Evolutionary conservation across 2,797 vertebrate species (phyloP), one percentile per base, ranked within the genome.

Genomic region (Tolypeutes matacus): DNA sequence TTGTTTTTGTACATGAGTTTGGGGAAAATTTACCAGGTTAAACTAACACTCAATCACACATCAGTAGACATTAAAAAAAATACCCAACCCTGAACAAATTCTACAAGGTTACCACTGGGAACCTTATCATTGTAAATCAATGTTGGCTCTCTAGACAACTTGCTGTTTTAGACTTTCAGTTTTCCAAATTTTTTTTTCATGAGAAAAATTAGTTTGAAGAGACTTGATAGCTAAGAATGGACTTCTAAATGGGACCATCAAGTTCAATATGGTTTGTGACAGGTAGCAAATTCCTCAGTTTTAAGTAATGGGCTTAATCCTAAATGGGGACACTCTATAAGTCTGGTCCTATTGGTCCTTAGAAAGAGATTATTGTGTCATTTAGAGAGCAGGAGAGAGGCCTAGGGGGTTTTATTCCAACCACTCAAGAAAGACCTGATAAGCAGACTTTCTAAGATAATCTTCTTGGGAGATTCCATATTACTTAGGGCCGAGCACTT

Each of bases 31-130:
- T 92, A 94, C 85, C 94, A 86, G 85, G 95, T 96, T 95, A 97
- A 95, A 95, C 88, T 93, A 97, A 96, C 49, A 96, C 73, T 2
- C 34, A 95, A 95, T 97, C 93, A 78, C 93, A 92, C 95, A 96
- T 56, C 69, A 21, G 1, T 64, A 51, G 96, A 49, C 64, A 56
- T 49, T 31, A 46, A 72, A 86, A 95, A 86, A 73, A 86, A 96
- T 17, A 97, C 58, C 0, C 77, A 87, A 93, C 13, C 29, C 17
- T 56, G 46, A 29, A 20, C 15, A 92, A 76, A 25, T 12, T 93
- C 60, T 77, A 91, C 73, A 76, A 64, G 83, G 67, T 49, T 77
- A 95, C 73, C 39, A 4, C 67, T 2, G 53, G 0, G 0, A 89
- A 0, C 1, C 34, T 29, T 82, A 93, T 96, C 94, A 72, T 83